Evolutionary conservation across 2,113 vertebrate species (phyloP).

Genomic region (Bubalus kerabau): DNA sequence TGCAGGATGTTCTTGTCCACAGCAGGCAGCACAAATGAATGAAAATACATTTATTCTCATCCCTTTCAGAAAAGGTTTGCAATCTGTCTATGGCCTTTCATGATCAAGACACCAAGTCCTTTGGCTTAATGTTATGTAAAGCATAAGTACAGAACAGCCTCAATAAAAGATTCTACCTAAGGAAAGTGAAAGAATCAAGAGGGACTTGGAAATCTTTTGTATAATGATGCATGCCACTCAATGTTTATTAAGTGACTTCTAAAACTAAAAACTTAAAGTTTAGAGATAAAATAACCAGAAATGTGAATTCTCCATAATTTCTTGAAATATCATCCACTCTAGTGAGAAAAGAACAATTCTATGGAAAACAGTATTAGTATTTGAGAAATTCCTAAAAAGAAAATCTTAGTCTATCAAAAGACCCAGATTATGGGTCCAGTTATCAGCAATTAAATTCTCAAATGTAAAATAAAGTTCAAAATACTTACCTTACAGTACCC

Average conservation of each 20-base stretch:
- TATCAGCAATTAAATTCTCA: neutral
- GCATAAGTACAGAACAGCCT: neutral
- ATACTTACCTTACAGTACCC: neutral
- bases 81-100: neutral
- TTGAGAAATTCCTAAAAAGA: neutral
- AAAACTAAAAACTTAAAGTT: neutral
- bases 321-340: neutral
- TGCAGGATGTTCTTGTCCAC: slow-evolving; percentile 43
- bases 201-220: neutral
- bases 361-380: neutral
- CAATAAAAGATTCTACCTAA: neutral
- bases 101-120: neutral
- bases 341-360: neutral
- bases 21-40: slow-evolving; percentile 50
- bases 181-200: neutral
- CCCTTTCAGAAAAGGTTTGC: neutral
- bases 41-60: slow-evolving; percentile 55
- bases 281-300: neutral
- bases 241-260: neutral
- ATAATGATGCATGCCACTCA: neutral
- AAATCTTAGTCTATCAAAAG: neutral
- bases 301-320: neutral
- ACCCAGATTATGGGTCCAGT: neutral
- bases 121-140: slow-evolving; percentile 47
- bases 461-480: neutral